Evolutionary conservation across 2,113 vertebrate genomes (phyloP).

Genomic region (Oenanthe oenanthe): DNA sequence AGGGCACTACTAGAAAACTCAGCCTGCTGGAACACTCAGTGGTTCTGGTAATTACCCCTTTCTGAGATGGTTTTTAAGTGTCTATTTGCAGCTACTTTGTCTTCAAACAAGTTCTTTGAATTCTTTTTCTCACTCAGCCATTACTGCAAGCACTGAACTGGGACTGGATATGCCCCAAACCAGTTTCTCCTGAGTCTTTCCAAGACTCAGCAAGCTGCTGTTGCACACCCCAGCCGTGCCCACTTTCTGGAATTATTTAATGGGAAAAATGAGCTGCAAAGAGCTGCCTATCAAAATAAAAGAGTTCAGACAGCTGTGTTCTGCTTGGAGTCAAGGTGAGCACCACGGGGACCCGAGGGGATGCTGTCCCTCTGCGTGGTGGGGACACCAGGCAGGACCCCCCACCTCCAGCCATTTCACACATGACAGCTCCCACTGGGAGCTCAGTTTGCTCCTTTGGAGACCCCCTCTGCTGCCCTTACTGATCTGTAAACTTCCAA

Average conservation of each 20-base stretch:
- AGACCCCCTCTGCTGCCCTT: background rate
- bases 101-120: conserved; percentile 7
- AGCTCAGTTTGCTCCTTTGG: background rate
- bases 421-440: background rate
- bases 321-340: background rate
- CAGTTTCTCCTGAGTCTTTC: background rate
- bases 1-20: background rate
- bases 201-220: background rate
- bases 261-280: background rate
- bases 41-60: background rate
- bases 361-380: background rate
- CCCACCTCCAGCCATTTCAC: background rate
- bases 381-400: background rate
- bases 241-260: background rate
- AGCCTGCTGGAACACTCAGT: background rate
- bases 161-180: background rate
- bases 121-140: background rate
- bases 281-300: background rate
- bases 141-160: conserved; percentile 20
- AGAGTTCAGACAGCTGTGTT: background rate
- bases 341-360: rapidly evolving
- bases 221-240: background rate
- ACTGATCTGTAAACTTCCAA: background rate
- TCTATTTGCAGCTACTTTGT: conserved; percentile 13
- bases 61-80: background rate